A percentile compares a stretch with the other conserved stretches of the same genome.
These are phyloP conservation scores for Brassicogethes aeneus DNA, from an alignment of 2,888 invertebrate species.

Conservation along the genomic window DNA sequence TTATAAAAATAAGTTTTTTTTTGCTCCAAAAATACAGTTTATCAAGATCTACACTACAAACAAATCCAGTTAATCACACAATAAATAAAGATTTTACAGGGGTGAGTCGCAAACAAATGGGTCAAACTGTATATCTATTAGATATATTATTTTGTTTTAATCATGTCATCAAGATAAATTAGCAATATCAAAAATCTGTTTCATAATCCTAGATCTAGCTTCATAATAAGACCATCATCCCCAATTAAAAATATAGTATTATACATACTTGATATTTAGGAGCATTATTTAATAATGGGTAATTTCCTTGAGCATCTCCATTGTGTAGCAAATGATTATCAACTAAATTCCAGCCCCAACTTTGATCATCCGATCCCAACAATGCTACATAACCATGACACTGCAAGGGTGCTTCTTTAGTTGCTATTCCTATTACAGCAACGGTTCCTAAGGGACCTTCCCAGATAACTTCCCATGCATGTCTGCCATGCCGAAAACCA, in stretches of 20 bases:
- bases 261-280: constrained; percentile 86
- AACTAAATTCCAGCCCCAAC: constrained; percentile 99
- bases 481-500: constrained; percentile 84
- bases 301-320: constrained; percentile 90
- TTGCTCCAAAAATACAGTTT: no score
- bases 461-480: constrained; percentile 98
- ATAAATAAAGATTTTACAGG: no score
- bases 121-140: neutral
- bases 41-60: no score
- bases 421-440: constrained; percentile 92
- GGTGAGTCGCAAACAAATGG: no score
- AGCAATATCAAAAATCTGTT: no score
- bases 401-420: constrained; percentile 87
- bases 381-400: constrained; percentile 93
- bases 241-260: neutral
- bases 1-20: no score
- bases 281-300: constrained; percentile 89
- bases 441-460: constrained; percentile 97
- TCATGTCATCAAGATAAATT: no score
- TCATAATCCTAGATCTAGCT: no score
- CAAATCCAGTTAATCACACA: no score
- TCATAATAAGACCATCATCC: no score
- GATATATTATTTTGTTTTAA: no score
- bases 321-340: constrained; percentile 95
- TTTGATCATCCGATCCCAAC: constrained; percentile 91